Evolutionary conservation across 2,113 vertebrate species (phyloP).

Genomic region (Sinocyclocheilus grahami): DNA sequence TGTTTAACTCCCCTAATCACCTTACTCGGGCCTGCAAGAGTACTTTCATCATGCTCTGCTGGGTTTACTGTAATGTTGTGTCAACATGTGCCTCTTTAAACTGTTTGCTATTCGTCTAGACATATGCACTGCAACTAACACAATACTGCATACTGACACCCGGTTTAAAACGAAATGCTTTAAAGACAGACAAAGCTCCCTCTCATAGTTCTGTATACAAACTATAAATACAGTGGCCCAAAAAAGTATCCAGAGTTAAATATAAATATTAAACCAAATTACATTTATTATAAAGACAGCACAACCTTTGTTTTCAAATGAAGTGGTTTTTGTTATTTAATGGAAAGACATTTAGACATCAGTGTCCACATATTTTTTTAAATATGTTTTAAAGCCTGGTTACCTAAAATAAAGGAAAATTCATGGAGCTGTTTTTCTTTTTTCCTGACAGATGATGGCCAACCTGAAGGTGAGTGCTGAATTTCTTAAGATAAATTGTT

Average conservation of each 20-base stretch:
- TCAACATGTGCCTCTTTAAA: constrained; percentile 55
- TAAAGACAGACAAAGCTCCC: neutral
- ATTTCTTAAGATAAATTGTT: constrained; percentile 28
- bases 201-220: neutral
- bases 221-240: neutral
- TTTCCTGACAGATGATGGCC: constrained; percentile 69
- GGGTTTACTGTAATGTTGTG: constrained; percentile 57
- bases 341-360: too few species aligned
- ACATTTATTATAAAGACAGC: neutral
- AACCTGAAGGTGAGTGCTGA: constrained; percentile 74
- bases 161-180: neutral
- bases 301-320: neutral
- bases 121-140: constrained; percentile 16
- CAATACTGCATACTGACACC: neutral
- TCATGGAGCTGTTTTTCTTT: constrained; percentile 39
- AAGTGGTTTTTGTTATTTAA: too few species aligned
- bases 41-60: constrained; percentile 50
- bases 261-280: neutral
- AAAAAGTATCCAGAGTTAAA: neutral
- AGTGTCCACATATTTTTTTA: neutral
- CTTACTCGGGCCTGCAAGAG: constrained; percentile 31
- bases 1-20: constrained; percentile 42
- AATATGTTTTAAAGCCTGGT: neutral
- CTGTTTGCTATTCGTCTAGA: constrained; percentile 44
- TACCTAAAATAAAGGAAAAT: neutral